These are phyloP conservation scores for Dorcus hopei DNA, from an alignment of 2,888 invertebrate genomes.

Conservation along the genomic window DNA sequence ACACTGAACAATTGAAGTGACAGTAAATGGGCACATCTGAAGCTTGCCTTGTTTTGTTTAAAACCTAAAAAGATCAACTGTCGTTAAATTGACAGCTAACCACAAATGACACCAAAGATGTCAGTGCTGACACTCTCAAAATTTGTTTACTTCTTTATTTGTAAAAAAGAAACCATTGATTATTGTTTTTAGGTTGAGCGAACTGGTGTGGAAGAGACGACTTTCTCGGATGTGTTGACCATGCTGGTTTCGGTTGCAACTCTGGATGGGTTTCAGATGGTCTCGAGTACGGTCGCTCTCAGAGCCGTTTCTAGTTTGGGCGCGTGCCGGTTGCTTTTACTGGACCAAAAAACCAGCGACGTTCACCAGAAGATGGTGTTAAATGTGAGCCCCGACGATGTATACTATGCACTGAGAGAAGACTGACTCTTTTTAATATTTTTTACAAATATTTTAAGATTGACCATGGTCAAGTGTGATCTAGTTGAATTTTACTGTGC, in stretches of 20 bases:
- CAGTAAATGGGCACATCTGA: no score
- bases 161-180: no score
- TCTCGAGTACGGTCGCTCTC: slow-evolving; percentile 59
- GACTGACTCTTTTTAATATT: slow-evolving; percentile 25
- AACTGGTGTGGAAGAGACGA: slow-evolving; percentile 86
- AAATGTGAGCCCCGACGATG: slow-evolving; percentile 78
- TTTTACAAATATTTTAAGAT: no score
- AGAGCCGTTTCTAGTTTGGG: slow-evolving; percentile 69
- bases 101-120: no score
- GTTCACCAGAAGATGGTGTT: slow-evolving; percentile 69
- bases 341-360: slow-evolving; percentile 73
- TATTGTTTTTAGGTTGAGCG: slow-evolving; percentile 58
- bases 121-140: no score
- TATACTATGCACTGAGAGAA: slow-evolving; percentile 67
- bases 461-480: no score
- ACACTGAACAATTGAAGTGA: no score
- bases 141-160: no score
- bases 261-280: slow-evolving; percentile 61
- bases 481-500: no score
- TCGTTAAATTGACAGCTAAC: no score
- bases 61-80: no score
- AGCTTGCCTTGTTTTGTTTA: no score
- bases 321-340: slow-evolving; percentile 68
- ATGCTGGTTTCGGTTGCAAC: slow-evolving; percentile 70
- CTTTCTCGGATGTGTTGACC: slow-evolving; percentile 65